Base-by-base conservation (phyloP, 2,797 vertebrate species). In the Borostomias antarcticus region DNA sequence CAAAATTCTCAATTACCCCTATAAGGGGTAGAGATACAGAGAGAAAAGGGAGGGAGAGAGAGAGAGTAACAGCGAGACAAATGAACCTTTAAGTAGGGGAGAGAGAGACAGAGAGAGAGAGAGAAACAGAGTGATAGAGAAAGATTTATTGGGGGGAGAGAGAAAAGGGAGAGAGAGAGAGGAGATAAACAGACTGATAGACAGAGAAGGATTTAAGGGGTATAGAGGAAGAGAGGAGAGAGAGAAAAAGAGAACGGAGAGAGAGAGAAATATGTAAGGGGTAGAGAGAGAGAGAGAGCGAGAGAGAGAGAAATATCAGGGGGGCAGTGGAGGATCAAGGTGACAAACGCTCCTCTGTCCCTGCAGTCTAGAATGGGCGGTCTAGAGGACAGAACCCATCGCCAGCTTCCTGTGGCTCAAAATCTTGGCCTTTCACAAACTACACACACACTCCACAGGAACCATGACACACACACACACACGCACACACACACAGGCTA, bases 401-500 rank as follows among this genome's bases (percentile, higher is more conserved):
- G 73, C 82, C 76, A 80, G 83, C 83, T 80, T 83, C 84, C 85
- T 62, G 82, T 59, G 78, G 80, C 85, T 79, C 79, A 79, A 84
- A 76, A 87, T 89, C 85, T 74, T 56, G 52, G 77, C 59, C 78
- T 78, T 81, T 88, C 88, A 85, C 81, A 87, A 84, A 69, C 83
- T 23, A 26, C 40, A 64, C 54, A 62, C 45, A 32, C 26, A 11
- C 25, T 40, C 58, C 10, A 28, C 21, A 43, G 35, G 37, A 58
- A 26, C 54, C 29, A 84, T 58, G 56, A 40, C 52, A 69, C 45
- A 21, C 40, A 48, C 52, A 58, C 45, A 51, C 77, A 78, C n/a
- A 84, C 32, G 17, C 73, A 75, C 76, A 70, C 63, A 59, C 65
- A 28, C 68, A 59, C 15, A n/a, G 40, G 26, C 37, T 68, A 15